A percentile compares a stretch with the other conserved stretches of the same genome.
Evolutionary conservation across 2,113 vertebrate genomes (phyloP).

Genomic region (Isurus oxyrinchus): DNA sequence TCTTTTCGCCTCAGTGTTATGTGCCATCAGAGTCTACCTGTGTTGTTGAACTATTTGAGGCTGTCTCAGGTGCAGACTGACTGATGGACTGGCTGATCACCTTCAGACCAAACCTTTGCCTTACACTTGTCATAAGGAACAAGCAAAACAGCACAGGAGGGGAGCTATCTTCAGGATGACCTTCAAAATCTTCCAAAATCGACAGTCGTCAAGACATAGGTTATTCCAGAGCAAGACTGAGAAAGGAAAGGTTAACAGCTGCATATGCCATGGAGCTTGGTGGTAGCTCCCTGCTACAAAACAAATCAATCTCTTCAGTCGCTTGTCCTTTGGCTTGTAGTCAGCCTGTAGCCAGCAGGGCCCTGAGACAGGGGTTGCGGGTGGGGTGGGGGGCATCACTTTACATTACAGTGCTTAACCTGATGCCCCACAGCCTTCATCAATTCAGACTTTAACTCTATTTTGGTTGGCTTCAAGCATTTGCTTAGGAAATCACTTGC

Average conservation of each 20-base stretch:
- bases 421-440: neutral
- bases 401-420: neutral
- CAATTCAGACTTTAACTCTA: neutral
- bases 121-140: neutral
- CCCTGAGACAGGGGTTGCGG: neutral
- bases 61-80: neutral
- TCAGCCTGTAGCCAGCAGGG: neutral
- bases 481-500: neutral
- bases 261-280: neutral
- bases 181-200: neutral
- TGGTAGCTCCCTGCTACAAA: neutral
- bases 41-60: neutral
- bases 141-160: neutral
- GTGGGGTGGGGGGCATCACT: neutral
- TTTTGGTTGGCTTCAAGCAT: neutral
- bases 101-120: too few species aligned
- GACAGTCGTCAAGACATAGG: neutral
- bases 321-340: neutral
- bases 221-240: neutral
- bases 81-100: too few species aligned
- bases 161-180: neutral
- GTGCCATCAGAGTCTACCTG: neutral
- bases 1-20: neutral
- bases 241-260: neutral
- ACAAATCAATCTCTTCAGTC: neutral